These are phyloP conservation scores for Holothuria leucospilota DNA, from an alignment of 53 echinoderm and acorn worm genomes.

Conservation along the genomic window DNA sequence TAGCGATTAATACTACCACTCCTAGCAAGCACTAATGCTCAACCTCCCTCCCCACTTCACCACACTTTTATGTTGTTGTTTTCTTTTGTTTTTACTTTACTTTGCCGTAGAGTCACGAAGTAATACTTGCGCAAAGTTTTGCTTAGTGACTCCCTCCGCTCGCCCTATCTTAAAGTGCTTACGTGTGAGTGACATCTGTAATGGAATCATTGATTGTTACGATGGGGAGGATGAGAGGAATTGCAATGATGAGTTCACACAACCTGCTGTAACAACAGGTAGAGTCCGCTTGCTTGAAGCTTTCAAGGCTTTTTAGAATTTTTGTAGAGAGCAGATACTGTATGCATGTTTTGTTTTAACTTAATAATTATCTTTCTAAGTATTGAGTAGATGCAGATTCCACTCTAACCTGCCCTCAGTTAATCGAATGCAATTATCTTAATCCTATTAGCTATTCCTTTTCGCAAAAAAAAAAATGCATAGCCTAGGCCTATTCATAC, in stretches of 20 bases:
- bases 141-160: neutral
- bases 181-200: neutral
- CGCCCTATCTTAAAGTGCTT: neutral
- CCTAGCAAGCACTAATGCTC: too few species aligned
- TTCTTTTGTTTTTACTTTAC: neutral
- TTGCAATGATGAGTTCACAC: neutral
- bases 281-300: neutral
- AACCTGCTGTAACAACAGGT: conserved; percentile 5
- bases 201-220: neutral
- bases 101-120: neutral
- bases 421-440: too few species aligned
- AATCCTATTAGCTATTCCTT: too few species aligned
- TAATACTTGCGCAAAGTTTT: neutral
- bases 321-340: neutral
- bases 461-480: too few species aligned
- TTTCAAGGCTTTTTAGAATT: neutral
- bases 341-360: neutral
- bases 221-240: neutral
- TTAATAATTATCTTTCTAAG: too few species aligned
- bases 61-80: neutral
- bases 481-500: too few species aligned
- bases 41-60: too few species aligned
- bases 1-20: too few species aligned
- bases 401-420: too few species aligned
- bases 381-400: too few species aligned